Evolutionary conservation across 2,888 invertebrate genomes (phyloP), one percentile per base, ranked within the genome.

Genomic region (Morpho helenor): DNA sequence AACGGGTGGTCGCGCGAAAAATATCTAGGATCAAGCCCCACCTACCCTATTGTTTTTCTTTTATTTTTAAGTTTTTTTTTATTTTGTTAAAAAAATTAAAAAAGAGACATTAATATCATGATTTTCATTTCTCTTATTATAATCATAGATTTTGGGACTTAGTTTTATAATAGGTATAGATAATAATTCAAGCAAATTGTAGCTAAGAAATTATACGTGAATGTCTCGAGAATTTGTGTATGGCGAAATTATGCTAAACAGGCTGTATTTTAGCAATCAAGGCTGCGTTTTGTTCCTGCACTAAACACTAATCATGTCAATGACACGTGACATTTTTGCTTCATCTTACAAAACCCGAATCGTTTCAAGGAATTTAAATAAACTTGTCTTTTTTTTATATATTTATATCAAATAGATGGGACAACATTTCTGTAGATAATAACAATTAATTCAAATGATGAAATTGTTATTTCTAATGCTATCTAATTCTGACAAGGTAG

Each of bases 271-370:
- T 16, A 16, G 16, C 2, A 7, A 46, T 46, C 8, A 47, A 23
- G 1, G 49, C 49, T 39, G 49, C 7, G 40, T 39, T 40, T 31
- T 49, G 44, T 10, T 46, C 42, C 10, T 55, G 40, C 16, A 53
- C 39, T 39, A 39, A 56, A 51, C 23, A 52, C 43, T 1, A 10
- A 4, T 31, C 9, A 61, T 61, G 68, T 67, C 67, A 67, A 62
- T 59, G 67, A 67, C 67, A 62, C 55, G 58, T 63, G 65, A 67
- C 61, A 66, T 68, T 65, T 63, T 47, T 59, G 48, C 31, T 45
- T 47, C 55, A 48, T 57, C 48, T 57, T 60, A 52, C 49, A 45
- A 57, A 45, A 52, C 56, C 49, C 41, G 49, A 44, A 49, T 41
- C 40, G 10, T n/a, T 55, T 44, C 22, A 45, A 43, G 53, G 53